Evolutionary conservation across 2,888 invertebrate genomes (phyloP), one percentile per base, ranked within the genome.

Genomic region (Trachelus troglodyta): DNA sequence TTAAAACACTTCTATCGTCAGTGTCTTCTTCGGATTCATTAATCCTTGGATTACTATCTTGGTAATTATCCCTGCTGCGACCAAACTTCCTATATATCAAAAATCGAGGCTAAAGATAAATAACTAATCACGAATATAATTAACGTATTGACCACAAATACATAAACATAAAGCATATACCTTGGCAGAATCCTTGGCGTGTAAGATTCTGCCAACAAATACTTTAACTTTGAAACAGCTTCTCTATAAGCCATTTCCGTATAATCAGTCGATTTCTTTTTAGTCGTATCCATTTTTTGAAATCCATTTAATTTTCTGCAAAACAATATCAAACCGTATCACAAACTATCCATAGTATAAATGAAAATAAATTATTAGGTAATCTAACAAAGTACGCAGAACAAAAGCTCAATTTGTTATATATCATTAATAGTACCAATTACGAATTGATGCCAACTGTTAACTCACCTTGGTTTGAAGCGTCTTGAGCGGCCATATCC

Each of bases 211-310:
- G 96, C 95, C 80, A 97, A 90, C 82, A 97, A 94, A 86, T 96
- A 95, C 89, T 96, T 94, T 75, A 97, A 92, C 81, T 96, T 95
- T 0, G 95, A 95, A 6, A 97, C 97, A 23, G 97, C 97, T 90
- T 97, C 97, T 84, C 96, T 95, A 88, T 97, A 97, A 11, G 96
- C 96, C 85, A 95, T 93, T 89, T 97, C 97, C 0, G 96, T 97
- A 85, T 97, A 97, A 91, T 97, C 96, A 76, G 95, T 94, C 75
- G 94, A 93, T 85, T 94, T 93, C 82, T 92, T 93, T 88, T 94
- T 94, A 85, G 93, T 85, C 76, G 89, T 81, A 75, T 94, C 94
- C 92, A 93, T 92, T 84, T 92, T 93, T 37, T 87, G 85, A 34
- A 85, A 79, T 1, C 85, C 86, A 82, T 85, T 87, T 74, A 89